These are phyloP conservation scores for Lordiphosa fenestrarum DNA, from an alignment of 2,888 invertebrate species.

Conservation along the genomic window DNA sequence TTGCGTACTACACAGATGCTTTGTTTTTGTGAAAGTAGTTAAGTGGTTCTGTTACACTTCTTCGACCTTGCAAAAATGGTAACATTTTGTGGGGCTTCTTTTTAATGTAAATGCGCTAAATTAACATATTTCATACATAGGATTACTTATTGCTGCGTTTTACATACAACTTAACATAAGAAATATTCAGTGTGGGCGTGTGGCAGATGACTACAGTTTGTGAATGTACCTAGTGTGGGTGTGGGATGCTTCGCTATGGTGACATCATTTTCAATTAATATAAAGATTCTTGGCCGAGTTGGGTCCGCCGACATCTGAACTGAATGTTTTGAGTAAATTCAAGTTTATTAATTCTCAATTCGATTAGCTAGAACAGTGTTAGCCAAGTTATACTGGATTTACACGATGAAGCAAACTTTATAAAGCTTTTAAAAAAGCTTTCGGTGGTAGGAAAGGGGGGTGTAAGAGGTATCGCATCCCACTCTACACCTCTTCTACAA, in stretches of 20 bases:
- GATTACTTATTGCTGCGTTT: constrained; percentile 34
- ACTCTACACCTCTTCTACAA: no score
- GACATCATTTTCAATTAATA: no score
- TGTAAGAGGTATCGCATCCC: no score
- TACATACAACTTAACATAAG: constrained; percentile 40
- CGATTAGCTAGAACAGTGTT: no score
- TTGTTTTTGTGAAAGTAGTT: constrained; percentile 2
- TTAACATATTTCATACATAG: constrained; percentile 16
- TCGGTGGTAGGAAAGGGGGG: no score
- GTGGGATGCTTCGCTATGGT: neutral
- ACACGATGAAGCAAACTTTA: no score
- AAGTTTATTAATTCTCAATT: no score
- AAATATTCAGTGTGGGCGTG: constrained; percentile 29
- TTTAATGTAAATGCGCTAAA: constrained; percentile 16
- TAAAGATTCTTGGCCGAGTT: no score
- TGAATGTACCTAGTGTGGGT: neutral
- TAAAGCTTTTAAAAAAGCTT: no score
- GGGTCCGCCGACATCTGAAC: no score
- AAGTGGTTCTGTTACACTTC: neutral
- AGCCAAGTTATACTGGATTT: no score
- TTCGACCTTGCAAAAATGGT: neutral
- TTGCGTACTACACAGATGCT: constrained; percentile 1
- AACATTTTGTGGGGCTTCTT: constrained; percentile 6
- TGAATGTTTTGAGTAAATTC: no score
- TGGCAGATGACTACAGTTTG: constrained; percentile 41